Evolutionary conservation across 1,140 invertebrate genomes (phyloP).

Genomic region (Araneus ventricosus): DNA sequence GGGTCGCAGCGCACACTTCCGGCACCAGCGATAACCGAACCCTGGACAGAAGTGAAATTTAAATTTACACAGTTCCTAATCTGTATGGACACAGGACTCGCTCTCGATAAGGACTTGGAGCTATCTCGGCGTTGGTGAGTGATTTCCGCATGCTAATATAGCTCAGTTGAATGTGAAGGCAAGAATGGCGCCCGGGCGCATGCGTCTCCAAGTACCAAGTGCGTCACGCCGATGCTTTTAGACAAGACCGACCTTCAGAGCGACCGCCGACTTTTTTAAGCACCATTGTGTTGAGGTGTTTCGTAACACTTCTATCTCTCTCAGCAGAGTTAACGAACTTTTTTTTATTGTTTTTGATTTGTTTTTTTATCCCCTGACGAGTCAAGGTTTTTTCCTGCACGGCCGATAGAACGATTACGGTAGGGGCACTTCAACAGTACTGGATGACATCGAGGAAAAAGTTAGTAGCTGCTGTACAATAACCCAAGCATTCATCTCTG

Average conservation of each 20-base stretch:
- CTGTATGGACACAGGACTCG: neutral
- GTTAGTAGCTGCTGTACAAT: neutral
- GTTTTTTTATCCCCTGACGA: slow-evolving; percentile 16
- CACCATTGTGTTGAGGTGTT: slow-evolving; percentile 28
- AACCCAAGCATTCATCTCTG: slow-evolving; percentile 20
- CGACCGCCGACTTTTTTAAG: slow-evolving; percentile 65
- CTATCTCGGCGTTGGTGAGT: too few species aligned
- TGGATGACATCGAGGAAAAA: slow-evolving; percentile 10
- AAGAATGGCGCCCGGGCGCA: neutral
- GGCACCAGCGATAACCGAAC: neutral
- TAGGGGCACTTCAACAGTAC: neutral
- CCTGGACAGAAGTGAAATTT: slow-evolving; percentile 6
- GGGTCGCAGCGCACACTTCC: neutral
- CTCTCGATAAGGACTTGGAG: neutral
- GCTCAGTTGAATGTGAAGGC: neutral
- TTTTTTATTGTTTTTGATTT: slow-evolving; percentile 35
- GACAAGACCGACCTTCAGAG: slow-evolving; percentile 53
- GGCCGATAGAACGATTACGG: neutral
- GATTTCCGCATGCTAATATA: slow-evolving; percentile 29
- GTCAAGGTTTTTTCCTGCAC: slow-evolving; percentile 64
- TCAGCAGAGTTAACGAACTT: slow-evolving; percentile 52
- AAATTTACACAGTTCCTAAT: slow-evolving; percentile 15
- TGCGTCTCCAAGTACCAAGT: neutral
- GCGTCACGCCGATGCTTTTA: slow-evolving; percentile 8
- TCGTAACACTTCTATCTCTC: slow-evolving; percentile 18